phyloP scores from a whole-genome alignment of 2,797 vertebrate genomes.

The Diceros bicornis region DNA sequence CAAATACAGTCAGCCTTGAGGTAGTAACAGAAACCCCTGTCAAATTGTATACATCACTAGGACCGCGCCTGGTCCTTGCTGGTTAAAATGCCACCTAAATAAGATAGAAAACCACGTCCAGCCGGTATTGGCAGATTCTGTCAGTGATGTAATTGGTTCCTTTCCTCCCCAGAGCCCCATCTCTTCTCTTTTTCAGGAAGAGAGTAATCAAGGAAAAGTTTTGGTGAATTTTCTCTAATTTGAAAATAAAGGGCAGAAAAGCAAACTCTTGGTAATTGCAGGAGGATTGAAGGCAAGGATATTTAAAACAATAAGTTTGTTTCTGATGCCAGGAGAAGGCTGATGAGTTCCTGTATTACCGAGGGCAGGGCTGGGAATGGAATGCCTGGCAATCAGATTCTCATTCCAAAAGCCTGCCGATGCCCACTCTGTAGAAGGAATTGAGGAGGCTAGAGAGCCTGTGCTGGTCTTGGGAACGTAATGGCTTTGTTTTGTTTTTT shows the following conservation, averaged over 20 bases:
- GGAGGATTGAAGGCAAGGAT: neutral
- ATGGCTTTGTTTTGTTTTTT: neutral
- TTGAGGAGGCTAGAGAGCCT: neutral
- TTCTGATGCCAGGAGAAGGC: neutral
- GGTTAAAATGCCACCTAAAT: conserved; percentile 18
- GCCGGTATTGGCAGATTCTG: neutral
- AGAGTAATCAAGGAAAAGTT: conserved; percentile 40
- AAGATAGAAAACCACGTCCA: conserved; percentile 42
- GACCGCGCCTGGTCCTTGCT: neutral
- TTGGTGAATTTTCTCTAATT: conserved; percentile 47
- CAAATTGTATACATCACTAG: neutral
- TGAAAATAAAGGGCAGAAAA: conserved; percentile 51
- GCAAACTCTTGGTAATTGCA: neutral
- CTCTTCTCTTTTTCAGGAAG: conserved; percentile 13
- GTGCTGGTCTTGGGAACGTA: neutral
- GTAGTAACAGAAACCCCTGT: neutral
- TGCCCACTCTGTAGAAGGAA: neutral
- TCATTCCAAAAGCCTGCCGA: neutral
- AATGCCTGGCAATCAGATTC: neutral
- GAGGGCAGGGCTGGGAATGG: neutral
- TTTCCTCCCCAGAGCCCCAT: neutral
- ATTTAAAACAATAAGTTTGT: neutral
- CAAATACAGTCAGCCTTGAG: neutral
- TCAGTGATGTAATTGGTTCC: neutral
- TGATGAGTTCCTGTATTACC: neutral